Percentiles rank a stretch among this genome's conserved stretches.
Conservation (phyloP, 2,797 vertebrate genomes). For the Syndactyla subalaris region DNA sequence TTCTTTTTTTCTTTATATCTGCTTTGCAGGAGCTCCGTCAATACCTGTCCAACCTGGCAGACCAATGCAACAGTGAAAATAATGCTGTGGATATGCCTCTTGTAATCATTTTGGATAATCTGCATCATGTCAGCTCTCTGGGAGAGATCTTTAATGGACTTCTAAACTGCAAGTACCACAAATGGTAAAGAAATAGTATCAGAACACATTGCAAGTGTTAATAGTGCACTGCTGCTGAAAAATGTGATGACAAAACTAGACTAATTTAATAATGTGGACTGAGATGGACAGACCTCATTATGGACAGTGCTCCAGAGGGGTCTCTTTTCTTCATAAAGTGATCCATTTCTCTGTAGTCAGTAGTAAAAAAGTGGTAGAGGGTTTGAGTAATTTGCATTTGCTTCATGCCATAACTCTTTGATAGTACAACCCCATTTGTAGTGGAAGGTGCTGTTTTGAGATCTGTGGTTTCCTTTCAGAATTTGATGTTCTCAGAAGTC, state of each 20-base stretch:
- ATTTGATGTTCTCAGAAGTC: not conserved
- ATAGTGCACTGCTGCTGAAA: not conserved
- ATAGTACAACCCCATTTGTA: not conserved
- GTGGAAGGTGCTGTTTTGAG: not conserved
- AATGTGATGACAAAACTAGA: not conserved
- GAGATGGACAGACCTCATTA: not conserved
- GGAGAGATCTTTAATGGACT: constrained; percentile 97
- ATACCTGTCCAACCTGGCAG: constrained; percentile 92
- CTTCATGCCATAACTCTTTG: not conserved
- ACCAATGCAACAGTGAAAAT: constrained; percentile 88
- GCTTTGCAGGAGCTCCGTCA: constrained; percentile 88
- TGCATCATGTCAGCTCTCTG: constrained; percentile 94
- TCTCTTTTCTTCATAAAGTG: not conserved
- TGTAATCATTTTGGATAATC: constrained; percentile 95
- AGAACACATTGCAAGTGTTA: not conserved
- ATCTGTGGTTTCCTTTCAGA: not conserved
- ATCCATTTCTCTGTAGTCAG: not conserved
- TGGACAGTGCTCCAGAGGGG: not conserved
- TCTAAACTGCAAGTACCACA: constrained; percentile 93
- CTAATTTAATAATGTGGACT: not conserved
- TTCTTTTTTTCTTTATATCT: not conserved
- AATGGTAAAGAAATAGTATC: constrained; percentile 80
- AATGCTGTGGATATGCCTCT: constrained; percentile 87
- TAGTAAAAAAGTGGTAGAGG: not conserved
- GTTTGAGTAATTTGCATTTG: not conserved